Percentiles rank a stretch among this genome's conserved stretches.
Conservation (phyloP, 2,797 vertebrate genomes). For the Lates japonicus region DNA sequence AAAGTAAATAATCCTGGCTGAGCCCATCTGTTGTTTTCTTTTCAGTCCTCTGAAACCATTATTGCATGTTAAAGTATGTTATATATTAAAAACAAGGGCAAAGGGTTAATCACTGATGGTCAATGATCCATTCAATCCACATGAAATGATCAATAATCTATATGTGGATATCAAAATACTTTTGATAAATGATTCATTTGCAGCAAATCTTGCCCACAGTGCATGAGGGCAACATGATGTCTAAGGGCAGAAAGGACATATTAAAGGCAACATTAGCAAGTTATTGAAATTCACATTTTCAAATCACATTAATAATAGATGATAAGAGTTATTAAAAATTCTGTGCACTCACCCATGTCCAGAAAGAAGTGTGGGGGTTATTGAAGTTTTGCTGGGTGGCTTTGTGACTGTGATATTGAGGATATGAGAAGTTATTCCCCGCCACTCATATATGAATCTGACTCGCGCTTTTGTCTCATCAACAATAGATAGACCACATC, state of each 20-base stretch:
- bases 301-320: conserved; percentile 75
- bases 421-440: conserved; percentile 88
- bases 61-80: conserved; percentile 11
- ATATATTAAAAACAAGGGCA: conserved; percentile 2
- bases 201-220: conserved; percentile 36
- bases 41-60: conserved; percentile 27
- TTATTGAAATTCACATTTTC: conserved; percentile 74
- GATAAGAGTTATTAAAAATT: conserved; percentile 76
- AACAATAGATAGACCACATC: conserved; percentile 89
- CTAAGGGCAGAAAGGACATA: conserved; percentile 52
- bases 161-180: conserved; percentile 15
- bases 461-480: conserved; percentile 87
- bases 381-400: conserved; percentile 82
- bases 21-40: conserved; percentile 6
- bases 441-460: conserved; percentile 89
- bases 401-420: conserved; percentile 85
- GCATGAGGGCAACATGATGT: conserved; percentile 53
- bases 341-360: conserved; percentile 88
- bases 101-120: conserved; percentile 27
- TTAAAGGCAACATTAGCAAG: conserved; percentile 68
- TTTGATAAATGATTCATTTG: conserved; percentile 45
- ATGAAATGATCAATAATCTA: conserved; percentile 33
- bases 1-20: conserved; percentile 26
- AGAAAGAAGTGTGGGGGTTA: conserved; percentile 78
- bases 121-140: conserved; percentile 12